These are phyloP conservation scores for Drepana falcataria DNA, from an alignment of 2,888 invertebrate species.

Conservation along the genomic window DNA sequence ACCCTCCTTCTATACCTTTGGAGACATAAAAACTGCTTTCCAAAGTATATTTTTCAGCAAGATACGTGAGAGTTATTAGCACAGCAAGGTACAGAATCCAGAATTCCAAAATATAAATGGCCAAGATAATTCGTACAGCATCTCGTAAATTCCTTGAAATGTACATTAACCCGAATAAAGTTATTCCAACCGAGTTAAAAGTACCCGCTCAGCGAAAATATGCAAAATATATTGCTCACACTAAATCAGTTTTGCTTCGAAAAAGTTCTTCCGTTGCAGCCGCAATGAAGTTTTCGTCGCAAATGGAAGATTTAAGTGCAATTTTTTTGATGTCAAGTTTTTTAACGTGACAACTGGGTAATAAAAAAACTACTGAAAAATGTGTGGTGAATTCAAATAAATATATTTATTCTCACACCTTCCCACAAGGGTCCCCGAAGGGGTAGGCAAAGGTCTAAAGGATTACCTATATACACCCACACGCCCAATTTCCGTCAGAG, in stretches of 20 bases:
- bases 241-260: constrained; percentile 35
- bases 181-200: constrained; percentile 46
- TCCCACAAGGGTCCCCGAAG: no score
- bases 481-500: no score
- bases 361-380: no score
- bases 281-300: constrained; percentile 29
- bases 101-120: constrained; percentile 1
- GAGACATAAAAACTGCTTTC: no score
- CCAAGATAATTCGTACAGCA: neutral
- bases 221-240: constrained; percentile 43
- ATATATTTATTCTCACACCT: no score
- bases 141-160: constrained; percentile 26
- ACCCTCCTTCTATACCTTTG: no score
- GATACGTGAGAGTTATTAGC: no score
- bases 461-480: no score
- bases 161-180: constrained; percentile 54
- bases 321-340: neutral
- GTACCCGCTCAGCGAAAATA: constrained; percentile 26
- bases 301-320: constrained; percentile 20
- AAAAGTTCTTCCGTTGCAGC: constrained; percentile 21
- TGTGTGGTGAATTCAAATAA: no score
- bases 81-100: no score
- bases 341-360: neutral
- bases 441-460: no score
- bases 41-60: no score